A percentile compares a stretch with the other conserved stretches of the same genome.
Evolutionary conservation across 2,888 invertebrate species (phyloP).

Genomic region (Adelphocoris suturalis): DNA sequence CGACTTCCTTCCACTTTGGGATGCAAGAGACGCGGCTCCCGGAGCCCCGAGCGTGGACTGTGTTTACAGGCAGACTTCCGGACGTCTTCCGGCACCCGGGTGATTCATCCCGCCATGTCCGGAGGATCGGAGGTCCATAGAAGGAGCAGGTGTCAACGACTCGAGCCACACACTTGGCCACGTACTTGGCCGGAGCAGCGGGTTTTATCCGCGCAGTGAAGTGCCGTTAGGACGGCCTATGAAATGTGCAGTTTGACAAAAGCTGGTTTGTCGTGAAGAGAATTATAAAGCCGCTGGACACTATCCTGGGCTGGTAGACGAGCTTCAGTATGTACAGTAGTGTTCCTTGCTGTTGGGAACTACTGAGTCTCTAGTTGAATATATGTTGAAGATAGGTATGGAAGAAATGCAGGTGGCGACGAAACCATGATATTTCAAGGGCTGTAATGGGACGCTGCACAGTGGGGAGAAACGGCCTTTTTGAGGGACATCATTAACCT

Average conservation of each 20-base stretch:
- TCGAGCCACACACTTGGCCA: background rate
- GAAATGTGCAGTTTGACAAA: constrained; percentile 23
- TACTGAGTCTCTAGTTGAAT: background rate
- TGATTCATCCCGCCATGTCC: constrained; percentile 42
- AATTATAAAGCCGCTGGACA: background rate
- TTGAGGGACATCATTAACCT: too few relatives aligned
- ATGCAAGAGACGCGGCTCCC: constrained; percentile 26
- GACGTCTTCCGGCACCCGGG: constrained; percentile 22
- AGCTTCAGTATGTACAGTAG: background rate
- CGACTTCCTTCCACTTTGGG: constrained; percentile 11
- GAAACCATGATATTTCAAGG: too few relatives aligned
- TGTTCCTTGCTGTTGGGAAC: background rate
- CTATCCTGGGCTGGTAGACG: background rate
- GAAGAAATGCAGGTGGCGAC: too few relatives aligned
- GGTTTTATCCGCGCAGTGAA: background rate
- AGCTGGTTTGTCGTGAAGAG: background rate
- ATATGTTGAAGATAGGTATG: too few relatives aligned
- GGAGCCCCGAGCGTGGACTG: background rate
- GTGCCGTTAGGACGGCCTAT: background rate
- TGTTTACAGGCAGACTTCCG: constrained; percentile 45
- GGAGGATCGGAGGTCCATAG: background rate
- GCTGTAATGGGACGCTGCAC: too few relatives aligned
- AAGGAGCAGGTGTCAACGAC: constrained; percentile 47
- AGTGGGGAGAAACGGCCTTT: too few relatives aligned
- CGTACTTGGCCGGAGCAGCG: background rate